Evolutionary conservation across 2,888 invertebrate genomes (phyloP).

Genomic region (Drosophila monieri): DNA sequence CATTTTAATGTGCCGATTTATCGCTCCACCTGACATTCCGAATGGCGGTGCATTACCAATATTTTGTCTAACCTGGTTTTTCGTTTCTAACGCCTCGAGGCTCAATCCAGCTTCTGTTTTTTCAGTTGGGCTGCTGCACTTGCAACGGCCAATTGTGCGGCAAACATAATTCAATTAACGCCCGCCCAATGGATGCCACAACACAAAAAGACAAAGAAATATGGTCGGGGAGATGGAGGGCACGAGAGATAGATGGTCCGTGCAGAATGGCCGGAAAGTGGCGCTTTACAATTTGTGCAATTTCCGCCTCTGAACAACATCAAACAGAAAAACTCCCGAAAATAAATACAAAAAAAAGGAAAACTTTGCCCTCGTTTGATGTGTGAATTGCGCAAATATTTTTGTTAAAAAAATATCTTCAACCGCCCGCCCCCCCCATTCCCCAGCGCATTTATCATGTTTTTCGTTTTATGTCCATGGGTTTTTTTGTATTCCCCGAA

Average conservation of each 20-base stretch:
- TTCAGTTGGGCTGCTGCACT: slow-evolving; percentile 35
- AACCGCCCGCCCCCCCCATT: background rate
- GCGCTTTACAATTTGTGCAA: slow-evolving; percentile 71
- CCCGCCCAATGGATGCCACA: slow-evolving; percentile 52
- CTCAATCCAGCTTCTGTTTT: slow-evolving; percentile 8
- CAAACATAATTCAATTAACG: slow-evolving; percentile 77
- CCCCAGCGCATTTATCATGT: slow-evolving; percentile 28
- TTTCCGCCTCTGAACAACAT: slow-evolving; percentile 71
- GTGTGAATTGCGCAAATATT: slow-evolving; percentile 65
- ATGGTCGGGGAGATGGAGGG: slow-evolving; percentile 2
- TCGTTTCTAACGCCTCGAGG: slow-evolving; percentile 12
- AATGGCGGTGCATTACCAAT: slow-evolving; percentile 2
- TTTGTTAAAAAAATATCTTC: slow-evolving; percentile 45
- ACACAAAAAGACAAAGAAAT: slow-evolving; percentile 13
- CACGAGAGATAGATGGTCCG: slow-evolving; percentile 13
- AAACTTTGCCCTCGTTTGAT: slow-evolving; percentile 52
- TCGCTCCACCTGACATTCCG: slow-evolving; percentile 14
- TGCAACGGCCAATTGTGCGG: slow-evolving; percentile 64
- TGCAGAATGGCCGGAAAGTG: slow-evolving; percentile 71
- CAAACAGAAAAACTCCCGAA: slow-evolving; percentile 61
- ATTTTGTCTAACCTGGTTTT: background rate
- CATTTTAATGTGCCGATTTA: background rate
- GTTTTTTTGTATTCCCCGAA: slow-evolving; percentile 17
- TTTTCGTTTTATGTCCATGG: background rate
- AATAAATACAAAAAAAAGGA: slow-evolving; percentile 6